These are phyloP conservation scores for Falco naumanni DNA, from an alignment of 2,797 vertebrate genomes.

Conservation along the genomic window DNA sequence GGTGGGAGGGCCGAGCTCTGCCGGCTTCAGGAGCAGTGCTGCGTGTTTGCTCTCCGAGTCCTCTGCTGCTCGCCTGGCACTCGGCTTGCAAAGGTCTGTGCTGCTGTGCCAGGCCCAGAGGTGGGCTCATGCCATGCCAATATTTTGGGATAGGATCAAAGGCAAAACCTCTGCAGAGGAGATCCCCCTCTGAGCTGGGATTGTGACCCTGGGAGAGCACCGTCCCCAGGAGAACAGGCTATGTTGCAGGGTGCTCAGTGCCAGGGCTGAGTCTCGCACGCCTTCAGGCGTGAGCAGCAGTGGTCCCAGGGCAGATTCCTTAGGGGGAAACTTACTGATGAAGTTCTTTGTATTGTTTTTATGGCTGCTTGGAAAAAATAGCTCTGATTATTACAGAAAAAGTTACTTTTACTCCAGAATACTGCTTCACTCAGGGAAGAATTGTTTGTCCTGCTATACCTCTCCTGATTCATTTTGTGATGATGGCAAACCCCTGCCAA, in stretches of 20 bases:
- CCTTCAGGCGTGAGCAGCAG: background rate
- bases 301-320: background rate
- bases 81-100: background rate
- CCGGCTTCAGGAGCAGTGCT: background rate
- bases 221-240: fast-evolving
- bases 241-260: background rate
- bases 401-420: background rate
- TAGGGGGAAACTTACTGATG: background rate
- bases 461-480: background rate
- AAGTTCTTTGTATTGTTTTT: background rate
- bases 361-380: background rate
- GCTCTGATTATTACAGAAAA: background rate
- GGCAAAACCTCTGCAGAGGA: background rate
- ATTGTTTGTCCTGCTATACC: background rate
- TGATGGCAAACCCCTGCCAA: background rate
- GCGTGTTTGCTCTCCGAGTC: background rate
- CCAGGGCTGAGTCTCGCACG: fast-evolving
- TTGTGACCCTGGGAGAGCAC: background rate
- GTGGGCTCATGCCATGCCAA: background rate
- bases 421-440: fast-evolving
- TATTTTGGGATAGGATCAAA: background rate
- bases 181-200: background rate
- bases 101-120: background rate
- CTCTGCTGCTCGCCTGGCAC: background rate
- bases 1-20: background rate